phyloP scores from a whole-genome alignment of 92 coral and sea anemone genomes.

The Porites divaricata region DNA sequence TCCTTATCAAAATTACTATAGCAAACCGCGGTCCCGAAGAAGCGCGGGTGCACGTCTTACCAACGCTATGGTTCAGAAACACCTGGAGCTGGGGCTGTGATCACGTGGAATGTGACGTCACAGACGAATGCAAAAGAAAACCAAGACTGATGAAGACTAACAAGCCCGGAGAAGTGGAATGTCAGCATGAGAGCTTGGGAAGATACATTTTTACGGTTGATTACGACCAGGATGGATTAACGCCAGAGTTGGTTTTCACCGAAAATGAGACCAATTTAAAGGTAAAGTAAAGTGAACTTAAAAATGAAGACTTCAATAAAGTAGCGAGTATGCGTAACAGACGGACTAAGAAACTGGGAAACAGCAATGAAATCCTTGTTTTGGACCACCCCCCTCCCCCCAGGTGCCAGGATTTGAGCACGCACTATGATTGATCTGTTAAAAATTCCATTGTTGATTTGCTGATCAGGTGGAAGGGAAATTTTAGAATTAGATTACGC shows the following conservation, averaged over 20 bases:
- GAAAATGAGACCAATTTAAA: slow-evolving; percentile 84
- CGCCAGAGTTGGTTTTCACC: slow-evolving; percentile 78
- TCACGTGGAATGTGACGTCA: slow-evolving; percentile 49
- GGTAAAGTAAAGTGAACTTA: slow-evolving; percentile 41
- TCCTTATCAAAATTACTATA: slow-evolving; percentile 78
- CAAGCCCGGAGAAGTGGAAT: slow-evolving; percentile 64
- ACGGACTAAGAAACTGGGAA: neutral
- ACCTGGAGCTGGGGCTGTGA: slow-evolving; percentile 92
- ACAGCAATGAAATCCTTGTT: neutral
- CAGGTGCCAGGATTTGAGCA: no score
- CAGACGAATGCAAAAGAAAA: slow-evolving; percentile 61
- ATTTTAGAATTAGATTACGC: no score
- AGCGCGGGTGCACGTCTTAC: slow-evolving; percentile 75
- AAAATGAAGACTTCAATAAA: neutral
- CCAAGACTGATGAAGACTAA: slow-evolving; percentile 68
- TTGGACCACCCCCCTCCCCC: no score
- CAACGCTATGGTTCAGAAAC: slow-evolving; percentile 91
- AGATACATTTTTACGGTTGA: slow-evolving; percentile 65
- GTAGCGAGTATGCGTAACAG: neutral
- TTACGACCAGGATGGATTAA: slow-evolving; percentile 49
- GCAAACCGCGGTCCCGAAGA: slow-evolving; percentile 87
- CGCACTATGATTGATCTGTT: no score
- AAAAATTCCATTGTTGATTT: no score
- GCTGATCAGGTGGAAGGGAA: no score
- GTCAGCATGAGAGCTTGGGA: slow-evolving; percentile 78